Percentiles rank a stretch among this genome's conserved stretches.
Conservation (phyloP, 2,113 vertebrate species). For the Fulica atra region DNA sequence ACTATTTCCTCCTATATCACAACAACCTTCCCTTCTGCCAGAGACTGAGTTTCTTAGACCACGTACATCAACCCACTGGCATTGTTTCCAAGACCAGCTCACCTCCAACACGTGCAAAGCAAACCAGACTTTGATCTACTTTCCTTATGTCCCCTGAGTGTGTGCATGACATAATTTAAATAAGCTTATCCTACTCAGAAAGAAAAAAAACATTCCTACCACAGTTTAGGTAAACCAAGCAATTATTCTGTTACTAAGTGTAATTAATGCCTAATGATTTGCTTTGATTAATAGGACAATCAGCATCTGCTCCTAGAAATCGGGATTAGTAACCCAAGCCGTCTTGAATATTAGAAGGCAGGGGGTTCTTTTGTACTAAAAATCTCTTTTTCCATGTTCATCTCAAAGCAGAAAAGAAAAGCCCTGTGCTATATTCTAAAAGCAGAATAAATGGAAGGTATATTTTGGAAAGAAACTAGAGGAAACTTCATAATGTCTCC, state of each 20-base stretch:
- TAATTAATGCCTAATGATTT: constrained; percentile 75
- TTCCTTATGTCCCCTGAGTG: neutral
- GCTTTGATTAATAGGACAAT: constrained; percentile 78
- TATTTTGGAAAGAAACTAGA: neutral
- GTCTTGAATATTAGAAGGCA: constrained; percentile 72
- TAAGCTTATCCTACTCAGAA: constrained; percentile 59
- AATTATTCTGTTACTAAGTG: constrained; percentile 74
- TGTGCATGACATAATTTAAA: constrained; percentile 28
- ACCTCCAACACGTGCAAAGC: neutral
- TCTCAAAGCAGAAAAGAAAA: constrained; percentile 32
- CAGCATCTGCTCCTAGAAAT: constrained; percentile 75
- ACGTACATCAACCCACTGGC: neutral
- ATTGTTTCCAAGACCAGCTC: neutral
- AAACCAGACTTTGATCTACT: neutral
- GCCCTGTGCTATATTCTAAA: neutral
- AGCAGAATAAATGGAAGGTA: neutral
- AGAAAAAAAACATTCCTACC: constrained; percentile 30
- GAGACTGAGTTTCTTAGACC: neutral
- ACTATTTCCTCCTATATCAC: neutral
- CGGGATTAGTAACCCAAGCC: constrained; percentile 80
- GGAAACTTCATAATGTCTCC: neutral
- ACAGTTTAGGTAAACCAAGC: constrained; percentile 71
- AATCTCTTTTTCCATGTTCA: constrained; percentile 69
- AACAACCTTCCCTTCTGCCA: neutral
- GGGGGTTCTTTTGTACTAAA: constrained; percentile 65